Percentiles rank a stretch among this genome's conserved stretches.
These are phyloP conservation scores for Sipunculus nudus DNA, from an alignment of 2,888 invertebrate species.

Conservation along the genomic window DNA sequence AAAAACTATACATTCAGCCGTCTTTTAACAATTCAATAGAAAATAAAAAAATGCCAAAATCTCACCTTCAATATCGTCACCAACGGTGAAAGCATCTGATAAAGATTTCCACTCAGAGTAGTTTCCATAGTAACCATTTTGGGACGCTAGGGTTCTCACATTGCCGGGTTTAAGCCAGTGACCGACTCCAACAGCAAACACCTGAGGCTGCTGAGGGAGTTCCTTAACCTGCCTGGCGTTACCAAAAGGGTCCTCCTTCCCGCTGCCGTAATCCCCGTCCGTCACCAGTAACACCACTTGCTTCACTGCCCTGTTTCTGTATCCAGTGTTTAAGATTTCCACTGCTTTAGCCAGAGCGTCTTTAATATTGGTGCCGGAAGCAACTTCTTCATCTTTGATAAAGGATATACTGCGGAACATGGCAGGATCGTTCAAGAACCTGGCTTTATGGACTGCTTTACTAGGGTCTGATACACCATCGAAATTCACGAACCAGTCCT, in stretches of 20 bases:
- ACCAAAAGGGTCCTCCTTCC: constrained; percentile 19
- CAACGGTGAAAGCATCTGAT: too few relatives aligned
- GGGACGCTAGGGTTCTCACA: constrained; percentile 19
- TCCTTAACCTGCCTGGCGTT: not conserved
- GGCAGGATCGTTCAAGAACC: constrained; percentile 8
- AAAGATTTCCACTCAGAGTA: constrained; percentile 7
- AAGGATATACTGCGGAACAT: too few relatives aligned
- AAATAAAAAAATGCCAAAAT: not conserved
- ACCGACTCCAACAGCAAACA: constrained; percentile 22
- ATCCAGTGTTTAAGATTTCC: constrained; percentile 18
- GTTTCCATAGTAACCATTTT: constrained; percentile 12
- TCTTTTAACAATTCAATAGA: too few relatives aligned
- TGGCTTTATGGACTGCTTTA: constrained; percentile 3
- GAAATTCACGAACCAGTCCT: constrained; percentile 19
- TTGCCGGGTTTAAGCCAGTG: constrained; percentile 27
- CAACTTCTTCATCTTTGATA: too few relatives aligned
- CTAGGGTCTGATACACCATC: constrained; percentile 23
- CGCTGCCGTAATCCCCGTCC: constrained; percentile 20
- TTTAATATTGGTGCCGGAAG: constrained; percentile 21
- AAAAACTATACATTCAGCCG: too few relatives aligned
- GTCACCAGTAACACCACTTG: constrained; percentile 28
- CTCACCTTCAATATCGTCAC: too few relatives aligned
- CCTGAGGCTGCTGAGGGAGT: not conserved
- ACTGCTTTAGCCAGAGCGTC: constrained; percentile 15
- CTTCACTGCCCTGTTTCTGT: constrained; percentile 12